These are phyloP conservation scores for Elmis aenea DNA, from an alignment of 2,888 invertebrate genomes.

Conservation along the genomic window DNA sequence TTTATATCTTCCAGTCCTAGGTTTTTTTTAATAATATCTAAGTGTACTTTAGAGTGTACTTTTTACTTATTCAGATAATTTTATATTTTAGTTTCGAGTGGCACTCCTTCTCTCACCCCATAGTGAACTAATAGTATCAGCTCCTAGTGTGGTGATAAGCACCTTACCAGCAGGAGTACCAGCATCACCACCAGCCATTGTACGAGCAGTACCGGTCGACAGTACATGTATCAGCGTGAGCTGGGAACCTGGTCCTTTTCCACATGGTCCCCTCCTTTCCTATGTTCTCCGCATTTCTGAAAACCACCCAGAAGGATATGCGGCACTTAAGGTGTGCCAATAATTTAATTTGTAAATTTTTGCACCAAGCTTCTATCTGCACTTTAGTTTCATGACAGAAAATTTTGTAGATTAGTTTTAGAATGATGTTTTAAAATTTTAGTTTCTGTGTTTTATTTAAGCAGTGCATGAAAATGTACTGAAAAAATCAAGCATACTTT, in stretches of 20 bases:
- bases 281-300: constrained; percentile 70
- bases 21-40: too few relatives aligned
- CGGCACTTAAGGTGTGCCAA: constrained; percentile 45
- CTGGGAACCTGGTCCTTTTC: constrained; percentile 83
- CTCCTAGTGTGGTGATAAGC: constrained; percentile 70
- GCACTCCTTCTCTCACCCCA: constrained; percentile 70
- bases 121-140: constrained; percentile 60
- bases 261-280: constrained; percentile 82
- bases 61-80: too few relatives aligned
- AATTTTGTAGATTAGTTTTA: too few relatives aligned
- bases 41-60: too few relatives aligned
- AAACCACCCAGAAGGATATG: constrained; percentile 37
- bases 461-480: too few relatives aligned
- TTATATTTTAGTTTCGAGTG: constrained; percentile 78
- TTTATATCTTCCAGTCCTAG: too few relatives aligned
- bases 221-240: constrained; percentile 78
- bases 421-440: too few relatives aligned
- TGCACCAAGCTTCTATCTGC: too few relatives aligned
- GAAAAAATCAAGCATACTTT: too few relatives aligned
- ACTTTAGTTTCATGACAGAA: too few relatives aligned
- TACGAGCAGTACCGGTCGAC: constrained; percentile 74
- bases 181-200: constrained; percentile 68
- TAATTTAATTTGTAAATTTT: too few relatives aligned
- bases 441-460: too few relatives aligned
- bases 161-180: constrained; percentile 71